Base-by-base conservation (phyloP, 2,113 vertebrate genomes). In the Arenaria interpres region DNA sequence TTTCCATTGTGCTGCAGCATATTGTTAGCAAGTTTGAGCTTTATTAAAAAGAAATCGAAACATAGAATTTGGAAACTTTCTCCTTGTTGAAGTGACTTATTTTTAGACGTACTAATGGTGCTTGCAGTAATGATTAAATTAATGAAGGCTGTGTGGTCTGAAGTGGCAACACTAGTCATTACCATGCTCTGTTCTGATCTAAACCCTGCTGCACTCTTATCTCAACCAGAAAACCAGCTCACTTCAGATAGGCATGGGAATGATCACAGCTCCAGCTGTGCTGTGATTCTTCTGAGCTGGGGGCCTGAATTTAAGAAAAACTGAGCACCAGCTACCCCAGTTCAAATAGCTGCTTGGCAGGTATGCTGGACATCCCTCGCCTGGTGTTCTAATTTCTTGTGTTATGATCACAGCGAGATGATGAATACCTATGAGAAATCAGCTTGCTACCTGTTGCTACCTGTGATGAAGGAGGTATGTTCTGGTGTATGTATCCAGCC, bases 11-110 rank as follows among this genome's bases (percentile, higher is more conserved):
- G 76, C 66, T 62, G 30, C 76, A 85, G 80, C 69, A 35, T 72
- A 87, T 78, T 62, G 73, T 93, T 79, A 76, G 76, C 66, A 89
- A 91, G 43, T 67, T 81, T 45, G 11, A 81, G 69, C 80, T 79
- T 91, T 95, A 81, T 79, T 87, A 93, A 72, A 57, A 79, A 85
- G 57, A 82, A 93, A 73, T 24, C 57, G 73, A 92, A 96, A 92
- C 53, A 37, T 2, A 56, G 45, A 62, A 82, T 92, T 69, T 76
- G 14, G 37, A 57, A 57, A 73, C 45, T 85, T 95, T 82, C 41
- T 81, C 10, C 18, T 3, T 5, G 3, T 89, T 92, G 11, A 64
- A 66, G 69, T n/a, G 48, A 23, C 62, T 89, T 89, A 50, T 91
- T 92, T 96, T 94, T 50, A 72, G 84, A 68, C 12, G 54, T 54